Base-by-base conservation (phyloP, 2,113 vertebrate genomes). In the Pongo pygmaeus region DNA sequence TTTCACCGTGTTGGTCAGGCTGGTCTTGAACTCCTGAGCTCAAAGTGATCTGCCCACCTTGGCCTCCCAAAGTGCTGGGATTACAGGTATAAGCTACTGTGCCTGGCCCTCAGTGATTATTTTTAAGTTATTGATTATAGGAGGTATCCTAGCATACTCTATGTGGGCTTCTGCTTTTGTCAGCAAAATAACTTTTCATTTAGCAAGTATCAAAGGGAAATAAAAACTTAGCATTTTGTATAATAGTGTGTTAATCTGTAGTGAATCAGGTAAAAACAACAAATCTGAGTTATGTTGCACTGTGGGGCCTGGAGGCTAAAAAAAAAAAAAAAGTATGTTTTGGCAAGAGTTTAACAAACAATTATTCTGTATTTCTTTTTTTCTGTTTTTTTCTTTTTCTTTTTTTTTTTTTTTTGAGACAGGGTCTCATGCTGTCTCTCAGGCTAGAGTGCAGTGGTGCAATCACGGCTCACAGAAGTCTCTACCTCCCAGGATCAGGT, bases 51-150 rank as follows among this genome's bases (percentile, higher is more conserved):
- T 64, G 27, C 12, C 61, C 61, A 64, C 5, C 61, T 64, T 30
- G 12, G 12, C 27, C 61, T 64, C 61, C 61, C 61, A 64, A 64
- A 64, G 61, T 64, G 61, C 61, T 64, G 61, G 13, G 61, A 64
- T 64, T 64, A 64, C 12, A 64, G 61, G 12, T 27, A 14, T 64
- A 27, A 64, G 27, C 12, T 27, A 64, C 61, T 5, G 5, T 64
- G 61, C 13, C 27, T 11, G 93, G 77, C 78, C 43, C n/a, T 90
- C 64, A 70, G 23, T 84, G 57, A 96, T 97, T 93, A 93, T 83
- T 93, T 97, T 97, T 52, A 94, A 94, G 20, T 86, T 94, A 92
- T 95, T 64, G 80, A 94, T 96, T 90, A 77, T 96, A 96, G 25
- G 64, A 96, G 86, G 52, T 72, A 22, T 94, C 87, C 46, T 32